Base-by-base conservation (phyloP, 2,888 invertebrate species). In the Omphaloscelis lunosa region DNA sequence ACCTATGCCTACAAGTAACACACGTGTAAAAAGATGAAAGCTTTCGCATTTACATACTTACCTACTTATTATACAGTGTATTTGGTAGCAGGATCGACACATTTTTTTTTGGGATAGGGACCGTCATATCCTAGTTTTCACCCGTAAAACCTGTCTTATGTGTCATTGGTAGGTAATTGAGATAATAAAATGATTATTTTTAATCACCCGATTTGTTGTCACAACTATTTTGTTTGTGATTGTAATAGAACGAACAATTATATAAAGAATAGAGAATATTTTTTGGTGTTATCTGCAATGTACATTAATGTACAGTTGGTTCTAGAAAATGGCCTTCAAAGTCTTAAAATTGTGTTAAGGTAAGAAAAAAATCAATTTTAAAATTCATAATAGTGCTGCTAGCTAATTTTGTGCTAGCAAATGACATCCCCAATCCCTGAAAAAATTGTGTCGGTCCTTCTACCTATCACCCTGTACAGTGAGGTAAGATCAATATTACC, bases 31-130 rank as follows among this genome's bases (percentile, higher is more conserved):
- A 63, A 61, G 59, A 63, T 68, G 4, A 53, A 61, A 61, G 20
- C 6, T 75, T 34, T 34, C 2, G 45, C 39, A 61, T 72, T 80
- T 29, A 80, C 48, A 58, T 62, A 51, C 6, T 17, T 41, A 41
- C 17, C 29, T 71, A 41, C 29, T 58, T 59, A 20, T 48, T 51
- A 29, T 12, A 45, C 2, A 20, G 20, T 27, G 4, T 45, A 12
- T 45, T 45, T 27, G 20, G 3, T 48, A 20, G 11, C 3, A 27
- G 45, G 45, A 8, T 20, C 12, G 8, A 20, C 7, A 20, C 2
- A 27, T 12, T 12, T 12, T 27, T 20, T 12, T 20, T 20, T 45
- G 20, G 17, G 11, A 45, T 66, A 27, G 7, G 4, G 8, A 20
- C 8, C 8, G 23, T 29, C 2, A 1, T 66, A 29, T 29, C 8